Conservation (phyloP, 2,797 vertebrate genomes). For the Argya squamiceps region DNA sequence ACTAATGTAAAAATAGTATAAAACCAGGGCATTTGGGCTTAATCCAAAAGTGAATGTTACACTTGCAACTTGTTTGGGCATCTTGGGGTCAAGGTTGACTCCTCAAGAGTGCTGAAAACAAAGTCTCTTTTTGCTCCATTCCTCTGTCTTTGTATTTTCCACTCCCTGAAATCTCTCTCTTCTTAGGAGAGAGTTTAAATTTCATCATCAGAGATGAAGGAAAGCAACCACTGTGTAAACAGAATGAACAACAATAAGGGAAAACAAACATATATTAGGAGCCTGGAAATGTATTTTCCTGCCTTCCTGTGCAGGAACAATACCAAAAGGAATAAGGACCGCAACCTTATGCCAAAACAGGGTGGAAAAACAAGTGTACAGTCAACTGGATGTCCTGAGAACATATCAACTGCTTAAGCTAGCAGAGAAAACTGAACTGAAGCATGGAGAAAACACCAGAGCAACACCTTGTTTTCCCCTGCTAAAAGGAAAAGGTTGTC, state of each 20-base stretch:
- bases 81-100: conserved; percentile 12
- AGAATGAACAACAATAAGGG: conserved; percentile 23
- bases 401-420: background rate
- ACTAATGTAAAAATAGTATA: background rate
- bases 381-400: conserved; percentile 3
- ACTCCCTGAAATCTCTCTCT: background rate
- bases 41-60: background rate
- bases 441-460: background rate
- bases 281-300: conserved; percentile 53
- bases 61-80: background rate
- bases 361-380: conserved; percentile 33
- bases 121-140: background rate
- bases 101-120: background rate
- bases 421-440: background rate
- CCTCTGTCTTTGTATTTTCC: background rate
- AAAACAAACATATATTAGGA: conserved; percentile 39
- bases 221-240: conserved; percentile 46
- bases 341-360: conserved; percentile 28
- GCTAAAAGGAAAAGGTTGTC: background rate
- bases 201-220: conserved; percentile 4
- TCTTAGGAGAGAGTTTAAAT: background rate
- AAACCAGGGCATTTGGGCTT: background rate
- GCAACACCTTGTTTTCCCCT: background rate
- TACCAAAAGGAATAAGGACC: conserved; percentile 32
- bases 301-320: conserved; percentile 66